Evolutionary conservation across 2,113 vertebrate genomes (phyloP).

Genomic region (Shinisaurus crocodilurus): DNA sequence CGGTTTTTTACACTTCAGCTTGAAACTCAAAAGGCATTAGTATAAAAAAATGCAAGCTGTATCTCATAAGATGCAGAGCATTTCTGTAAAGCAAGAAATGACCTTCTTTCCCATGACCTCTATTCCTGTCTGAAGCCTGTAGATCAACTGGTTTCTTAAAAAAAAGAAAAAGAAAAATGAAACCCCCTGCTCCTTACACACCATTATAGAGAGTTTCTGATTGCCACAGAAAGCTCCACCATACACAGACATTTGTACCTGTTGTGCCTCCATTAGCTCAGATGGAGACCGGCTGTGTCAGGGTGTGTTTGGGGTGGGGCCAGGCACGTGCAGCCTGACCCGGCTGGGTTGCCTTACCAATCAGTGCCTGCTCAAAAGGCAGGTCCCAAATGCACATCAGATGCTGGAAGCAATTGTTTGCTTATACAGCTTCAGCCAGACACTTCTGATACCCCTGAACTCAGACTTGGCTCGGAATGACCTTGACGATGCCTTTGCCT

Average conservation of each 20-base stretch:
- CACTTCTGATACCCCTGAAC: too few relatives aligned
- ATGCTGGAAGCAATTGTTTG: too few relatives aligned
- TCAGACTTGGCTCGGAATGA: too few relatives aligned
- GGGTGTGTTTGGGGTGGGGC: too few relatives aligned
- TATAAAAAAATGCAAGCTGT: not conserved
- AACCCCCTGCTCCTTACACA: not conserved
- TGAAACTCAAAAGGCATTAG: constrained; percentile 35
- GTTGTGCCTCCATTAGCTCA: too few relatives aligned
- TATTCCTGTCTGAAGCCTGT: not conserved
- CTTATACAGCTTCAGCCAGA: too few relatives aligned
- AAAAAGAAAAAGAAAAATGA: not conserved
- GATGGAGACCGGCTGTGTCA: too few relatives aligned
- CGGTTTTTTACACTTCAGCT: constrained; percentile 19
- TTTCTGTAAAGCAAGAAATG: not conserved
- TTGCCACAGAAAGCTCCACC: not conserved
- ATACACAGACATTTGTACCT: not conserved
- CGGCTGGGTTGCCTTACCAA: too few relatives aligned
- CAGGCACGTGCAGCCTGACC: too few relatives aligned
- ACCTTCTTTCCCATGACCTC: not conserved
- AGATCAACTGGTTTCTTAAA: not conserved
- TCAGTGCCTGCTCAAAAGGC: too few relatives aligned
- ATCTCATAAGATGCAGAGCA: not conserved
- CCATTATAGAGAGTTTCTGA: not conserved
- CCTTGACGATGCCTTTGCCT: too few relatives aligned
- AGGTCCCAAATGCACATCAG: too few relatives aligned